These are phyloP conservation scores for Plagodis dolabraria DNA, from an alignment of 2,888 invertebrate species.

Conservation along the genomic window DNA sequence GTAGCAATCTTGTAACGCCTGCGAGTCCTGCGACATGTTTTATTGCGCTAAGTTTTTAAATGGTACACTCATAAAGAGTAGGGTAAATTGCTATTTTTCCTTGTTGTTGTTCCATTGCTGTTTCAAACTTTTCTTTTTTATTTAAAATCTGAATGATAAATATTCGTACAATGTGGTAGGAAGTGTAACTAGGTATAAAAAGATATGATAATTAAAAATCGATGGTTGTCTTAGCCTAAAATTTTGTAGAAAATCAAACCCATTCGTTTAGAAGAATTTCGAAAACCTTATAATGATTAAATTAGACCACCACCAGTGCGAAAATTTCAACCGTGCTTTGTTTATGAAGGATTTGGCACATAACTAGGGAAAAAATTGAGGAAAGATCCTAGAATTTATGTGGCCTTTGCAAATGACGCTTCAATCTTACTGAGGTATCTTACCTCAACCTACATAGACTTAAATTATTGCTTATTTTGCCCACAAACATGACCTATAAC, in stretches of 20 bases:
- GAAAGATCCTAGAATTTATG: not conserved
- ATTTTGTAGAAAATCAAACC: too few species aligned
- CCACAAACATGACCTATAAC: conserved; percentile 2
- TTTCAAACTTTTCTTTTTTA: not conserved
- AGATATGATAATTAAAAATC: not conserved
- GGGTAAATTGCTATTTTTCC: conserved; percentile 3
- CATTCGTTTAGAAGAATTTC: too few species aligned
- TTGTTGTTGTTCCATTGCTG: not conserved
- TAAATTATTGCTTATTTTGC: not conserved
- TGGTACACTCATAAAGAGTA: not conserved
- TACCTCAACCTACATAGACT: conserved; percentile 1
- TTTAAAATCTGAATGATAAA: too few species aligned
- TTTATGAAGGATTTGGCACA: conserved; percentile 5
- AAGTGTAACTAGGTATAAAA: too few species aligned
- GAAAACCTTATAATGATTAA: too few species aligned
- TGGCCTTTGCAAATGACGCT: conserved; percentile 5
- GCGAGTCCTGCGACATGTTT: conserved; percentile 5
- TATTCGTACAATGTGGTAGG: too few species aligned
- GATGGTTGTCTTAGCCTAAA: not conserved
- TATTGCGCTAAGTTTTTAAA: conserved; percentile 13
- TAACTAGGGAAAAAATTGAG: conserved; percentile 12
- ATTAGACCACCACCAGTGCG: too few species aligned
- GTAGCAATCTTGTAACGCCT: conserved; percentile 8
- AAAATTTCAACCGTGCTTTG: too few species aligned
- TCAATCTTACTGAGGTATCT: not conserved